A percentile compares a stretch with the other conserved stretches of the same genome.
Conservation (phyloP, 2,888 invertebrate genomes). For the Acronicta psi region DNA sequence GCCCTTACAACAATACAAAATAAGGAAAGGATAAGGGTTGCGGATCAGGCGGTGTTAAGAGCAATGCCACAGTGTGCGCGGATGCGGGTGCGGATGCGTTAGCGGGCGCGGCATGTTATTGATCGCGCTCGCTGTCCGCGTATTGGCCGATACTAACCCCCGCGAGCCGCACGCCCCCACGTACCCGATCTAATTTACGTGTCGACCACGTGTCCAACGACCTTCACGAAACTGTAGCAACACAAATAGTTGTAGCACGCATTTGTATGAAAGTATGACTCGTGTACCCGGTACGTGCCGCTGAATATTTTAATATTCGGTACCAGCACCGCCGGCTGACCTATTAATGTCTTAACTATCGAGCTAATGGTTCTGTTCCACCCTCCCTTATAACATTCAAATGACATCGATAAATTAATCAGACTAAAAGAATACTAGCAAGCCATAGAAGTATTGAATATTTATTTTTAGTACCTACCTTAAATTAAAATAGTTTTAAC, state of each 20-base stretch:
- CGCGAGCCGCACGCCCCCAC: conserved; percentile 59
- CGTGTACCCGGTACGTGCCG: conserved; percentile 24
- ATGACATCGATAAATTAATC: conserved; percentile 6
- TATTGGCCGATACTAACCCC: conserved; percentile 58
- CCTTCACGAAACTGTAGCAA: conserved; percentile 69
- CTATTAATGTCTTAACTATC: conserved; percentile 24
- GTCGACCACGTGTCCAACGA: conserved; percentile 73
- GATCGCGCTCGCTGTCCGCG: conserved; percentile 66
- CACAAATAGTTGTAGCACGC: conserved; percentile 54
- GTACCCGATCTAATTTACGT: conserved; percentile 69
- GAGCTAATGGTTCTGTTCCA: conserved; percentile 7
- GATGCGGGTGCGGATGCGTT: conserved; percentile 65
- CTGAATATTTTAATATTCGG: conserved; percentile 43
- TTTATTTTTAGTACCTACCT: background rate
- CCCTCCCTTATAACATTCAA: conserved; percentile 5
- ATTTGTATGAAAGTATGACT: conserved; percentile 42
- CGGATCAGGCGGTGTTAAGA: conserved; percentile 55
- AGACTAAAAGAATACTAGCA: background rate
- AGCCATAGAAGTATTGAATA: too few species aligned
- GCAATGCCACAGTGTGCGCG: conserved; percentile 54
- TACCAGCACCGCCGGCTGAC: conserved; percentile 6
- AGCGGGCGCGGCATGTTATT: conserved; percentile 65
- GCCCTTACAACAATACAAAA: conserved; percentile 41
- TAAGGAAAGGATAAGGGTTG: conserved; percentile 45
- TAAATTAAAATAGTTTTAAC: background rate